Base-by-base conservation (phyloP, 2,888 invertebrate species). In the Ochropleura leucogaster region DNA sequence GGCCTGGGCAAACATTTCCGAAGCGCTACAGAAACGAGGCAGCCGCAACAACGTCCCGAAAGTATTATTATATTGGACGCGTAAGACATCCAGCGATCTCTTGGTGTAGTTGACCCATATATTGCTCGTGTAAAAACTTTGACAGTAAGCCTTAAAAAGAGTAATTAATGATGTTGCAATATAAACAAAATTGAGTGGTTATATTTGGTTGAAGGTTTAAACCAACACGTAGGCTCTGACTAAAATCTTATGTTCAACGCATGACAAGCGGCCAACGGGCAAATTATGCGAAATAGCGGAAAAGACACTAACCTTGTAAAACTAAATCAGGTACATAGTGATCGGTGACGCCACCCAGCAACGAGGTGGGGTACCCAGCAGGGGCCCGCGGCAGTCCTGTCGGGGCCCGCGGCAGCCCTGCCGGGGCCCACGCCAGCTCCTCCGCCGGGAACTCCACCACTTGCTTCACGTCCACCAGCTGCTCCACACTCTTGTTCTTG, bases 301-400 rank as follows among this genome's bases (percentile, higher is more conserved):
- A 49, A 47, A 16, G 10, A 4, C 1, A 44, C 71, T 40, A 67
- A 95, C 97, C 98, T 96, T 98, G 98, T 88, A 98, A 96, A 80
- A 98, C 97, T 97, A 98, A 97, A 95, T 98, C 97, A 88, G 98
- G 97, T 91, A 98, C 97, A 92, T 98, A 98, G 88, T 97, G 97
- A 89, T 97, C 97, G 74, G 97, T 97, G 67, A 97, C 93, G 64
- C 97, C 97, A 46, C 97, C 97, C 82, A 98, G 95, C 73, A 98
- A 91, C 46, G 97, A 97, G 7, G 95, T 96, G 72, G 97, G 97
- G 88, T 97, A 97, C 0, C 97, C 97, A 2, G 96, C 86, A 30
- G 30, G 30, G 30, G 77, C 59, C 79, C 62, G 49, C 79, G 69
- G 14, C n/a, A 3, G 42, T 0, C 97, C 97, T 2, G 96, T 86